Evolutionary conservation across 2,888 invertebrate genomes (phyloP), one percentile per base, ranked within the genome.

Genomic region (Gonocerus acuteangulatus): DNA sequence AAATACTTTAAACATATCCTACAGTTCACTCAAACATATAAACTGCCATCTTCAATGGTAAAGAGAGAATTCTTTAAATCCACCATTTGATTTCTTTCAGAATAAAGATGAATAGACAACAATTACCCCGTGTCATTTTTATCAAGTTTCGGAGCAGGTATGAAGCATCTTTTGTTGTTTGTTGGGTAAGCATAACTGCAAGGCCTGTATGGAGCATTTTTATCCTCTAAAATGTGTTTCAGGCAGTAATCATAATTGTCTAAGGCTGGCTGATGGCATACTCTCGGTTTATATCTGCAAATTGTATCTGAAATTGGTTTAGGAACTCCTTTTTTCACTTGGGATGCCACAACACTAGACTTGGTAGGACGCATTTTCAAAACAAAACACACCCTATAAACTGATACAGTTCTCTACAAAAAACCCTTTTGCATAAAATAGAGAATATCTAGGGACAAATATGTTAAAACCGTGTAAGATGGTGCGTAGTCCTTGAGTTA

Each of bases 171-270:
- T 67, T 86, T 84, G 0, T 85, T 85, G 65, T 83, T 87, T 56
- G 80, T 80, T 23, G 81, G 69, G 73, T 81, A 81, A 66, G 85
- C 78, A 72, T 82, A 86, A 0, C 81, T 78, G 72, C 95, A 96
- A 67, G 87, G 89, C 65, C 83, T 84, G 73, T 83, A 96, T 0
- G 93, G 92, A 1, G 94, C 90, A 11, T 76, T 80, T 4, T 86
- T 81, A 73, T 95, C 95, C 68, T 85, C 82, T 52, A 94, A 75
- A 65, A 95, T 89, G 70, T 95, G 95, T 2, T 85, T 80, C 2
- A 82, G 78, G 72, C 95, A 95, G 73, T 83, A 89, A 63, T 82
- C 81, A 65, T 85, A 85, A 0, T 86, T 86, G 7, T 86, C 81
- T 0, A 92, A 72, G 47, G 84, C 80, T 0, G 83, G 79, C 23